These are phyloP conservation scores for Chlamydotis undulata DNA, from an alignment of 2,113 vertebrate species.

Conservation along the genomic window DNA sequence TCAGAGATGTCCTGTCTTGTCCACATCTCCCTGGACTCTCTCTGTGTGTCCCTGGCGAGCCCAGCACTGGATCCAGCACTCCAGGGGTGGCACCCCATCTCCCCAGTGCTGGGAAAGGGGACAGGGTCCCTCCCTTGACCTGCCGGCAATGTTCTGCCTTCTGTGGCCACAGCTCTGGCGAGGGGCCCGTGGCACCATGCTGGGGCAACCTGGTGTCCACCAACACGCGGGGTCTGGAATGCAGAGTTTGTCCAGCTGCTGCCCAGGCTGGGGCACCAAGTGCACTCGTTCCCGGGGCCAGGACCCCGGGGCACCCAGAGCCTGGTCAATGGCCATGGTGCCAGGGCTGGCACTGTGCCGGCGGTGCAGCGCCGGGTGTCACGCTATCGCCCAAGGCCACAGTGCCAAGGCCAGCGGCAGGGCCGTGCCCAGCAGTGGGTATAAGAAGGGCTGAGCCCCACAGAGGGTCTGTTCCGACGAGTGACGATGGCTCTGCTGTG, in stretches of 20 bases:
- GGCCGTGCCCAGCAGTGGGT: neutral
- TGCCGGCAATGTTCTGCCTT: neutral
- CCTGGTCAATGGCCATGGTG: too few species aligned
- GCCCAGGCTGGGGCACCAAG: too few species aligned
- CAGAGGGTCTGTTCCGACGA: neutral
- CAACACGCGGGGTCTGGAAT: too few species aligned
- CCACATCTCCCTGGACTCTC: neutral
- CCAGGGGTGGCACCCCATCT: too few species aligned
- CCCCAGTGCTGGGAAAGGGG: too few species aligned
- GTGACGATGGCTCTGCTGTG: constrained; percentile 35
- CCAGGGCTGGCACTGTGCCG: neutral
- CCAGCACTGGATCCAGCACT: neutral
- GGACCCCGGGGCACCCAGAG: too few species aligned
- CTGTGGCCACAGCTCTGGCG: too few species aligned
- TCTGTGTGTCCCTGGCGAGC: neutral
- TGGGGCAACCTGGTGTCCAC: too few species aligned
- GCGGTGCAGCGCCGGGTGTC: neutral
- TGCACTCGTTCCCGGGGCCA: too few species aligned
- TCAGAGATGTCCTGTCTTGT: neutral
- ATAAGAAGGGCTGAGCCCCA: neutral
- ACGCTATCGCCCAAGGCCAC: neutral
- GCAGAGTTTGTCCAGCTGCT: too few species aligned
- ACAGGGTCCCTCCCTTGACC: too few species aligned
- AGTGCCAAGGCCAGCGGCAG: rapidly evolving
- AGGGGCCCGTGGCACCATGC: too few species aligned